Percentiles rank a stretch among this genome's conserved stretches.
Evolutionary conservation across 2,888 invertebrate species (phyloP).

Genomic region (Hemithea aestivaria): DNA sequence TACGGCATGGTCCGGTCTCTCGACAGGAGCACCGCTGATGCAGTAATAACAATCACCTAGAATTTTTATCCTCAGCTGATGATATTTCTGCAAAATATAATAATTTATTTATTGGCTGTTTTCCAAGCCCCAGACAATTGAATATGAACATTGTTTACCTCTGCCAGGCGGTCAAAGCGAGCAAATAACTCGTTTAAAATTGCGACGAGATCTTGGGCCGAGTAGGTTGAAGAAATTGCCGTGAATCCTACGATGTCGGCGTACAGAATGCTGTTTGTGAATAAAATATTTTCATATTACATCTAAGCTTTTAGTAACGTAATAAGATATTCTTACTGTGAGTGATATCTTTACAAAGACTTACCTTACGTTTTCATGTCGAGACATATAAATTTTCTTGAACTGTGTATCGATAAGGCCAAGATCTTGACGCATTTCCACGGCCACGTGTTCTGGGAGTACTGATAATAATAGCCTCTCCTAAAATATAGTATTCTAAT

Average conservation of each 20-base stretch:
- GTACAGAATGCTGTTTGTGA: slow-evolving; percentile 89
- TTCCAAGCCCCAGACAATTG: slow-evolving; percentile 58
- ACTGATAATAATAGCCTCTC: slow-evolving; percentile 95
- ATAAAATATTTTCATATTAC: slow-evolving; percentile 1
- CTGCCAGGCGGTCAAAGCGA: slow-evolving; percentile 93
- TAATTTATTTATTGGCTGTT: slow-evolving; percentile 84
- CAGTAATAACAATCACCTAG: slow-evolving; percentile 99
- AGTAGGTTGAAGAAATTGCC: slow-evolving; percentile 96
- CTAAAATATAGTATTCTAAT: slow-evolving; percentile 71
- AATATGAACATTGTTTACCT: slow-evolving; percentile 69
- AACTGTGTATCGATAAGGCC: slow-evolving; percentile 96
- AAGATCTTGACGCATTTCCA: slow-evolving; percentile 96
- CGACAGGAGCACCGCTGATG: slow-evolving; percentile 95
- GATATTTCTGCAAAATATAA: slow-evolving; percentile 93
- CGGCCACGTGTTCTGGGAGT: slow-evolving; percentile 96
- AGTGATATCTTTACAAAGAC: slow-evolving; percentile 23
- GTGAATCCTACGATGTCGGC: slow-evolving; percentile 99
- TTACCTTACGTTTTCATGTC: slow-evolving; percentile 97
- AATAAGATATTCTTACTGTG: background rate
- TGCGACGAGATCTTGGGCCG: slow-evolving; percentile 96
- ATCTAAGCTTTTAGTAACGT: background rate
- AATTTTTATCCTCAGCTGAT: slow-evolving; percentile 96
- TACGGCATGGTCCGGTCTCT: slow-evolving; percentile 94
- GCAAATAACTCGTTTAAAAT: slow-evolving; percentile 98
- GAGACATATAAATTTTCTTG: slow-evolving; percentile 98